A percentile compares a stretch with the other conserved stretches of the same genome.
These are phyloP conservation scores for Toxostoma redivivum DNA, from an alignment of 2,113 vertebrate genomes.

Conservation along the genomic window DNA sequence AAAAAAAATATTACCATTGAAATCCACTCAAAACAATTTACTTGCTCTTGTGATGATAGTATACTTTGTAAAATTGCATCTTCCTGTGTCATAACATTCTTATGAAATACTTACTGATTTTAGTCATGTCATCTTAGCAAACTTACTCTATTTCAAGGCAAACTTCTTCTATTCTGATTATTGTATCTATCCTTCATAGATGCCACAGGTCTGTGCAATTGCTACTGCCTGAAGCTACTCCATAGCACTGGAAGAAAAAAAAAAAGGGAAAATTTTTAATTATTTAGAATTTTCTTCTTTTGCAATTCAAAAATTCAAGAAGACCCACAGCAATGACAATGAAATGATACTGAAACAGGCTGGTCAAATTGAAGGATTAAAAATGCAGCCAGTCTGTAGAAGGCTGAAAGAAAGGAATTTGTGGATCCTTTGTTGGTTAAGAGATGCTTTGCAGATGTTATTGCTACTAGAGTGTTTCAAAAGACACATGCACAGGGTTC, in stretches of 20 bases:
- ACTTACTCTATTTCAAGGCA: background rate
- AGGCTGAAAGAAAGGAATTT: background rate
- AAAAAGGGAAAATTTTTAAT: accelerated
- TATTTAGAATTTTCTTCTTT: background rate
- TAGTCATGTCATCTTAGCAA: background rate
- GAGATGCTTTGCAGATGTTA: background rate
- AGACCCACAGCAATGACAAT: background rate
- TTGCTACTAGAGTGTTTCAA: background rate
- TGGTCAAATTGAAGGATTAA: background rate
- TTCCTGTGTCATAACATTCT: background rate
- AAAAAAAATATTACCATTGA: background rate
- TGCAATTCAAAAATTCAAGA: background rate
- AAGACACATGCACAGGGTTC: background rate
- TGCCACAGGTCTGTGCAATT: background rate
- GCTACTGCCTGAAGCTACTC: background rate
- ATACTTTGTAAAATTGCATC: background rate
- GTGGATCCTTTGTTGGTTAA: background rate
- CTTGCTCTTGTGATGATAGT: background rate
- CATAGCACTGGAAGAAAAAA: background rate
- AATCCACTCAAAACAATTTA: background rate
- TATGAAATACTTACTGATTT: background rate
- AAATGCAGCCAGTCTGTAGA: background rate
- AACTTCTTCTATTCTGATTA: background rate
- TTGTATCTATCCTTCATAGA: background rate
- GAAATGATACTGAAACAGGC: background rate